phyloP scores from a whole-genome alignment of 1,140 invertebrate species.

The Apocrypta bakeri region DNA sequence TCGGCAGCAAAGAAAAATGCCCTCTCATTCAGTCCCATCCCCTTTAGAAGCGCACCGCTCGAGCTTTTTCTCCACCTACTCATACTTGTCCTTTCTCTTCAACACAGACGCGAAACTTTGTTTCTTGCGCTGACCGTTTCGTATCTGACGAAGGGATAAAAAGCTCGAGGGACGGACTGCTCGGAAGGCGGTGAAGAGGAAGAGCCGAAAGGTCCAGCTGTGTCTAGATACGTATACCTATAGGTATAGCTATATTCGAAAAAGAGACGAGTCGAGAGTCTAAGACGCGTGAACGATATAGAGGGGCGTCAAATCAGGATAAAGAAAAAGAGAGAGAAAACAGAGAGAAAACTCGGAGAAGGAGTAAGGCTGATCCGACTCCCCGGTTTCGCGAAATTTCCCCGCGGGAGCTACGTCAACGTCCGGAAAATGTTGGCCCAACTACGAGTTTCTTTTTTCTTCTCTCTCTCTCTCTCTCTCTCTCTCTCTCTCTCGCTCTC shows the following conservation, averaged over 20 bases:
- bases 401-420: slow-evolving; percentile 71
- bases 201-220: slow-evolving; percentile 11
- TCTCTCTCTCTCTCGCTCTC: neutral
- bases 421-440: slow-evolving; percentile 65
- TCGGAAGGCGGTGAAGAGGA: slow-evolving; percentile 6
- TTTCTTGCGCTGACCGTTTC: slow-evolving; percentile 45
- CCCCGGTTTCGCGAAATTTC: slow-evolving; percentile 67
- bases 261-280: neutral
- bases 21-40: slow-evolving; percentile 25
- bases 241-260: slow-evolving; percentile 27
- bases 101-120: neutral
- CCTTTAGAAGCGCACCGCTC: neutral
- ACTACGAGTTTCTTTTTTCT: too few relatives aligned
- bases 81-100: neutral
- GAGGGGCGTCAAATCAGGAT: neutral
- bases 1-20: slow-evolving; percentile 31
- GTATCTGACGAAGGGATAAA: slow-evolving; percentile 53
- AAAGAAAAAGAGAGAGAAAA: slow-evolving; percentile 40
- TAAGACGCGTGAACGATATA: neutral
- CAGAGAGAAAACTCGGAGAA: slow-evolving; percentile 36
- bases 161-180: slow-evolving; percentile 41
- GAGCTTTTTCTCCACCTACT: neutral
- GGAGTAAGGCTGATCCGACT: slow-evolving; percentile 54
- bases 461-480: neutral
- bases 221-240: slow-evolving; percentile 8